These are phyloP conservation scores for Guaruba guarouba DNA, from an alignment of 2,113 vertebrate species.

Conservation along the genomic window DNA sequence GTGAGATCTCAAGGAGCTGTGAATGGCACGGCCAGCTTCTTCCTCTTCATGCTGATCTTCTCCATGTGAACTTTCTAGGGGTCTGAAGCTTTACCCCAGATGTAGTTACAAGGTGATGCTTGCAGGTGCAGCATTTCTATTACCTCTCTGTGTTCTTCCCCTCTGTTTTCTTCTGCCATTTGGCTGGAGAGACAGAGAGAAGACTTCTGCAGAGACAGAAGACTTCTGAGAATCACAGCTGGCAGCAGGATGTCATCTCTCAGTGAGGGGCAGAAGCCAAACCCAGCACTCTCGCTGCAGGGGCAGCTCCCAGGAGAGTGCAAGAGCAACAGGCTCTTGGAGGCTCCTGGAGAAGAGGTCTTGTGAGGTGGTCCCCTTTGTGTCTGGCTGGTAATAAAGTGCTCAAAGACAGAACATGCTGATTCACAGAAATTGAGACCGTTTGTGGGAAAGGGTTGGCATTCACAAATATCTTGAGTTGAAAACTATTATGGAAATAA, in stretches of 20 bases:
- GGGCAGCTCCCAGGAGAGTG: background rate
- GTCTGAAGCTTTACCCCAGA: background rate
- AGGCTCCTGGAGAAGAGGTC: background rate
- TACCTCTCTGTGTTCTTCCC: background rate
- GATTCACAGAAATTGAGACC: slow-evolving; percentile 47
- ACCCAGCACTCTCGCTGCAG: fast-evolving
- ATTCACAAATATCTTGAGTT: slow-evolving; percentile 33
- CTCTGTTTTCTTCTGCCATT: background rate
- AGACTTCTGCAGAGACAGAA: background rate
- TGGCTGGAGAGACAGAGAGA: background rate
- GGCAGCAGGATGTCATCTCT: background rate
- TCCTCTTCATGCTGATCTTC: background rate
- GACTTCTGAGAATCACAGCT: background rate
- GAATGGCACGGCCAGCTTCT: background rate
- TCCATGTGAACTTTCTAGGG: background rate
- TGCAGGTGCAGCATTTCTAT: background rate
- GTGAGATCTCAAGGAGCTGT: background rate
- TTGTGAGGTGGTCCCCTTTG: slow-evolving; percentile 12
- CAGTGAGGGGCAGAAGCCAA: background rate
- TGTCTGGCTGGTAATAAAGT: background rate
- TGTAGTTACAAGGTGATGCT: background rate
- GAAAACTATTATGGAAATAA: slow-evolving; percentile 44
- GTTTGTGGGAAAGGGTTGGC: slow-evolving; percentile 51
- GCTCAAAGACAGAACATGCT: slow-evolving; percentile 24
- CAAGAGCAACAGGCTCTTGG: background rate